phyloP scores from a whole-genome alignment of 2,888 invertebrate genomes.

The Uropetala carovei region DNA sequence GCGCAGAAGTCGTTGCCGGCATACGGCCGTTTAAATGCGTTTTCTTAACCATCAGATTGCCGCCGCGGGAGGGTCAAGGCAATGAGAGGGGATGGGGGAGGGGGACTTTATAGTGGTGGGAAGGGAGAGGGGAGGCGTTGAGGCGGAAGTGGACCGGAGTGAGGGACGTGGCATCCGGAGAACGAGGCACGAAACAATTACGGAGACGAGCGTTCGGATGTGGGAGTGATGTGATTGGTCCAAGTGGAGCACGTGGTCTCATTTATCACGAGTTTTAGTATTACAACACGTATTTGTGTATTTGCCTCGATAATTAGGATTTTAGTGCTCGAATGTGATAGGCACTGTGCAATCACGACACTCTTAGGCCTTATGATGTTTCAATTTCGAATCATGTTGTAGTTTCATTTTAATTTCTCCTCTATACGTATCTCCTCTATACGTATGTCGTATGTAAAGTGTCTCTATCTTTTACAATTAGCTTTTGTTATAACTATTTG shows the following conservation, averaged over 20 bases:
- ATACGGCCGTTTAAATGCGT: not conserved
- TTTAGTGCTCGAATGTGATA: no score
- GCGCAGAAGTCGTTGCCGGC: constrained; percentile 38
- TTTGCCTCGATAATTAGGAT: no score
- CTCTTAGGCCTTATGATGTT: no score
- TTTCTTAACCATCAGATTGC: not conserved
- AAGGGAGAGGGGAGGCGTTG: not conserved
- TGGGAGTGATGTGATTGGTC: not conserved
- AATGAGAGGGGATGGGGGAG: not conserved
- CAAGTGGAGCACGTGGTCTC: not conserved
- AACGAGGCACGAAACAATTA: not conserved
- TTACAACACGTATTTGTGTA: no score
- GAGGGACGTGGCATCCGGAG: not conserved
- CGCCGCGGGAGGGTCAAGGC: not conserved
- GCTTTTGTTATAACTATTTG: no score
- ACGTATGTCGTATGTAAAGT: no score
- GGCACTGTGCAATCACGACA: no score
- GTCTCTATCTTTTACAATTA: no score
- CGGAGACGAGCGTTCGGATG: not conserved
- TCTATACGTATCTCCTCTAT: no score
- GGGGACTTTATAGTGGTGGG: not conserved
- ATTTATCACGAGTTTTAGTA: not conserved
- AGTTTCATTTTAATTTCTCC: no score
- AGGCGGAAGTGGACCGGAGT: not conserved
- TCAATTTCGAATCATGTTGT: no score